Evolutionary conservation across 2,113 vertebrate species (phyloP).

Genomic region (Piprites chloris): DNA sequence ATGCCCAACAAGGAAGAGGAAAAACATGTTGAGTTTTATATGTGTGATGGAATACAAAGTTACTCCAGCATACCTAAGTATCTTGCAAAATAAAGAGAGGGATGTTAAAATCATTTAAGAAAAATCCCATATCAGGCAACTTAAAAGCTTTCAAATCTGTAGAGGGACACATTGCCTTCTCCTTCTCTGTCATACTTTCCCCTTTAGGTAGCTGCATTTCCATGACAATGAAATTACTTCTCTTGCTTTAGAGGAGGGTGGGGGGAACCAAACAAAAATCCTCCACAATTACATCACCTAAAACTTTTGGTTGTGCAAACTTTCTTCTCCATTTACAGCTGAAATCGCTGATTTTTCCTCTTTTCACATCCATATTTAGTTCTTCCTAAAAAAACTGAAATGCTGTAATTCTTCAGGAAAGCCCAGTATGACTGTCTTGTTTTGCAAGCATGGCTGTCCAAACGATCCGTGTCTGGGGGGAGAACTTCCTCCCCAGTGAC

Average conservation of each 20-base stretch:
- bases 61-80: background rate
- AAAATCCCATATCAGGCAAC: background rate
- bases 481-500: background rate
- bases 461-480: background rate
- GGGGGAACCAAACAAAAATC: background rate
- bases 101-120: background rate
- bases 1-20: background rate
- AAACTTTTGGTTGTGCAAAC: background rate
- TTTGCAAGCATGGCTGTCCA: background rate
- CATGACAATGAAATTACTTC: background rate
- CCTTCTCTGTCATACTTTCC: background rate
- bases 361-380: background rate
- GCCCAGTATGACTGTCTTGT: background rate
- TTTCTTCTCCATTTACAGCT: background rate
- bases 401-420: background rate
- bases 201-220: background rate
- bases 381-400: background rate
- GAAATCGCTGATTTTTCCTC: background rate
- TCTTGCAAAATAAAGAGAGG: background rate
- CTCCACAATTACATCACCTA: background rate
- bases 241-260: background rate
- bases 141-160: background rate
- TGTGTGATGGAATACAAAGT: background rate
- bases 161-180: background rate
- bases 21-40: background rate